phyloP scores from a whole-genome alignment of 2,888 invertebrate species.

The Drosophila stalkeri region DNA sequence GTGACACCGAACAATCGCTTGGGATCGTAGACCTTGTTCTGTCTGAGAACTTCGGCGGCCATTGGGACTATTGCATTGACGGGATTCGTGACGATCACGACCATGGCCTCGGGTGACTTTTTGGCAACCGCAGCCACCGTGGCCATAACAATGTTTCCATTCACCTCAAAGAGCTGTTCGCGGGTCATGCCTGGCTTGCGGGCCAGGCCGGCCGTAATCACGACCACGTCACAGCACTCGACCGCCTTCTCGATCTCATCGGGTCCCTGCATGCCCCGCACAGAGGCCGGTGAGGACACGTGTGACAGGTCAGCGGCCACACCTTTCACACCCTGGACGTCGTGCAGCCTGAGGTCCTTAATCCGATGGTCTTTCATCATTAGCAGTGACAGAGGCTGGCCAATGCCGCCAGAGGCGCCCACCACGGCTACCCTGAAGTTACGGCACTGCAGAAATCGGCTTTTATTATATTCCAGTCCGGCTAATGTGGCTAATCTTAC shows the following conservation, averaged over 20 bases:
- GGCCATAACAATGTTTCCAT: slow-evolving; percentile 96
- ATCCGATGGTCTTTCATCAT: slow-evolving; percentile 94
- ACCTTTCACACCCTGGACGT: slow-evolving; percentile 96
- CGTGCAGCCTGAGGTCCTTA: slow-evolving; percentile 93
- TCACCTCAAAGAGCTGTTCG: slow-evolving; percentile 98
- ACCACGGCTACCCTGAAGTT: slow-evolving; percentile 88
- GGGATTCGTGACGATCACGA: slow-evolving; percentile 98
- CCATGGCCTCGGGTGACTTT: slow-evolving; percentile 93
- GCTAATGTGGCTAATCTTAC: background rate
- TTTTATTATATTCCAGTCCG: background rate
- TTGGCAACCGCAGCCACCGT: slow-evolving; percentile 91
- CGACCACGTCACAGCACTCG: slow-evolving; percentile 91
- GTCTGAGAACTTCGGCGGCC: slow-evolving; percentile 94
- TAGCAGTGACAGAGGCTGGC: slow-evolving; percentile 96
- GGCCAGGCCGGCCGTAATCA: slow-evolving; percentile 98
- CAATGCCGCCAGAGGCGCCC: slow-evolving; percentile 98
- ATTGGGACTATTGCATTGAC: slow-evolving; percentile 98
- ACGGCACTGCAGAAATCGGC: slow-evolving; percentile 70
- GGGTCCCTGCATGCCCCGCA: slow-evolving; percentile 86
- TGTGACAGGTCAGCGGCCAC: slow-evolving; percentile 98
- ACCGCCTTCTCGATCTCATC: slow-evolving; percentile 91
- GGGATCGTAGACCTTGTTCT: slow-evolving; percentile 91
- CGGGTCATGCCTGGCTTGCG: slow-evolving; percentile 98
- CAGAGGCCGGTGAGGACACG: slow-evolving; percentile 93
- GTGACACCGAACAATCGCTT: slow-evolving; percentile 96